Percentiles rank a stretch among this genome's conserved stretches.
phyloP scores from a whole-genome alignment of 2,888 invertebrate genomes.

The Penaeus monodon region DNA sequence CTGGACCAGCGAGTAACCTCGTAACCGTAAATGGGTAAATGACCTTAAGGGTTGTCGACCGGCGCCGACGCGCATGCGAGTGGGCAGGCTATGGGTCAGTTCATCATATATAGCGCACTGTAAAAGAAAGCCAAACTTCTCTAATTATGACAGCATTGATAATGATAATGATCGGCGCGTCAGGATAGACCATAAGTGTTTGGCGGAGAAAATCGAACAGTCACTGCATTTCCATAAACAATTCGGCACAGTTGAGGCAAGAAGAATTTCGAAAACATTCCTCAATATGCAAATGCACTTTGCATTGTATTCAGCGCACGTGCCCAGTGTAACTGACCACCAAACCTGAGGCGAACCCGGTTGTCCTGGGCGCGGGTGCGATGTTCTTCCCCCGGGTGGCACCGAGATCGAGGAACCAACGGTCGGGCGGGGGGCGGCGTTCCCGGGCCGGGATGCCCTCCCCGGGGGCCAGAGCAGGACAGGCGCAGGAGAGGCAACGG shows the following conservation, averaged over 20 bases:
- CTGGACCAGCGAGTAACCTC: conserved; percentile 4
- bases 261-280: conserved; percentile 32
- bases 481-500: no score
- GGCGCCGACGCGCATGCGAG: background rate
- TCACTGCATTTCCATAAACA: background rate
- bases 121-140: no score
- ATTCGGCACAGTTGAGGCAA: background rate
- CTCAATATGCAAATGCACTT: conserved; percentile 30
- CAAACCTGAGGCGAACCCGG: conserved; percentile 53
- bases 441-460: background rate
- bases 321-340: conserved; percentile 46
- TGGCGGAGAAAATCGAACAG: no score
- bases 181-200: no score
- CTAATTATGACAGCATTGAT: no score
- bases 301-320: conserved; percentile 41
- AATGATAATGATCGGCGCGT: no score
- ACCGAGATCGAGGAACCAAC: conserved; percentile 1
- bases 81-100: no score
- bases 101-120: no score
- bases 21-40: background rate
- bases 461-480: background rate
- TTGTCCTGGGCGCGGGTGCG: conserved; percentile 55
- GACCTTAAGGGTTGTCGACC: conserved; percentile 12
- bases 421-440: conserved; percentile 6
- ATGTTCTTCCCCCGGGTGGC: conserved; percentile 46